Evolutionary conservation across 2,888 invertebrate species (phyloP), one percentile per base, ranked within the genome.

Genomic region (Urechis unicinctus): DNA sequence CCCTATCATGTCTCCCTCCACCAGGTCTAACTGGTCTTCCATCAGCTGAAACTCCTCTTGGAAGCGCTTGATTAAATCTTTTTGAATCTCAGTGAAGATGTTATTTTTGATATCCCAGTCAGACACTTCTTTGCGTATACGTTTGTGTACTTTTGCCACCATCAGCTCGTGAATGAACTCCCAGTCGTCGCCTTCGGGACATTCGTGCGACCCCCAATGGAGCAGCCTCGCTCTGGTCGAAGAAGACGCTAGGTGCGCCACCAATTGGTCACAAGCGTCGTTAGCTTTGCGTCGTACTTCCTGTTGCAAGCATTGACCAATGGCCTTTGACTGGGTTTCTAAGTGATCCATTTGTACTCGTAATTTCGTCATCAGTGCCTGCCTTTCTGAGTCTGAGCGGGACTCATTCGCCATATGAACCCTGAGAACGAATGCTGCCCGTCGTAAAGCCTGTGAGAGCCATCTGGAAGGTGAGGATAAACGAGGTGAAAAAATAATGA

Each of bases 41-140:
- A 72, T 66, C 17, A 71, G 62, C 26, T 69, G 68, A 30, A 70
- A 71, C 50, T 71, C 68, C 31, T 63, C 50, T 47, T 71, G 66
- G 59, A 71, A 72, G 22, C 64, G 65, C 13, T 65, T 63, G 13
- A 73, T 45, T 43, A 57, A 41, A 21, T 50, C 49, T 28, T n/a
- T 44, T 41, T 60, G 57, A 13, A 59, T 53, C 22, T 56, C 53
- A 24, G 29, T 50, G 2, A 68, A 66, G 2, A 70, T 52, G 17
- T 60, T 52, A 25, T 65, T 65, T 30, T 68, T 57, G 21, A 53
- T 42, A 28, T 71, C 72, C 73, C 73, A 73, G 4, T 52, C 48
- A 52, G 69, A 66, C 28, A 73, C 63, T 48, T 68, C 66, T 2
- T 61, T 5, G 2, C 68, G 63, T 17, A 73, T 53, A 4, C 62